phyloP scores from a whole-genome alignment of 2,113 vertebrate species.

The Sorex fumeus region DNA sequence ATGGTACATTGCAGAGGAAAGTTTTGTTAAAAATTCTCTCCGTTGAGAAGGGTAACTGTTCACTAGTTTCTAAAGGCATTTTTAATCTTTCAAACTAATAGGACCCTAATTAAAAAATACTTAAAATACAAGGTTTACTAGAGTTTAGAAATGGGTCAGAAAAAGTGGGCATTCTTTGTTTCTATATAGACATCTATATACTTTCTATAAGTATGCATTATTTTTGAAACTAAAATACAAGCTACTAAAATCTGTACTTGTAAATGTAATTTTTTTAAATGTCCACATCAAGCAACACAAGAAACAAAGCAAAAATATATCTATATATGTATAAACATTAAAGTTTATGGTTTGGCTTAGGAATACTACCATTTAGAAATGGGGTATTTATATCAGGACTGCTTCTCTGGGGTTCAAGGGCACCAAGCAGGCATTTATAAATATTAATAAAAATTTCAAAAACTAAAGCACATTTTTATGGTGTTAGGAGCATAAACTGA shows the following conservation, averaged over 20 bases:
- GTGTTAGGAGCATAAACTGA: constrained; percentile 80
- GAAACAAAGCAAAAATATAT: constrained; percentile 64
- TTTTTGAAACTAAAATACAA: constrained; percentile 78
- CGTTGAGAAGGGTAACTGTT: constrained; percentile 20
- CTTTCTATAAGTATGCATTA: constrained; percentile 69
- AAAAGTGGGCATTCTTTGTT: constrained; percentile 55
- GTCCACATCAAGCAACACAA: constrained; percentile 39
- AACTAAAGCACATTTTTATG: constrained; percentile 81
- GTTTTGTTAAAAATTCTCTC: constrained; percentile 45
- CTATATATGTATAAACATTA: constrained; percentile 58
- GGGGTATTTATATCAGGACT: constrained; percentile 69
- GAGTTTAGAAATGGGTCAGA: constrained; percentile 47
- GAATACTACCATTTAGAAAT: constrained; percentile 62
- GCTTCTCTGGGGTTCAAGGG: constrained; percentile 80
- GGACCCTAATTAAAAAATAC: constrained; percentile 54
- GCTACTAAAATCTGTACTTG: constrained; percentile 74
- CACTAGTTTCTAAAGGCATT: constrained; percentile 31
- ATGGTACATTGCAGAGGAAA: not conserved
- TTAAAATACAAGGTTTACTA: constrained; percentile 59
- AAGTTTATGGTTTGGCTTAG: constrained; percentile 73
- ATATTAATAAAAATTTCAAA: constrained; percentile 86
- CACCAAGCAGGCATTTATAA: constrained; percentile 79
- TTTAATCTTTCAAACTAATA: constrained; percentile 24
- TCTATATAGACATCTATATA: constrained; percentile 23
- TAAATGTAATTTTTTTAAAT: constrained; percentile 65